phyloP scores from a whole-genome alignment of 2,113 vertebrate genomes.

The Otocyon megalotis region DNA sequence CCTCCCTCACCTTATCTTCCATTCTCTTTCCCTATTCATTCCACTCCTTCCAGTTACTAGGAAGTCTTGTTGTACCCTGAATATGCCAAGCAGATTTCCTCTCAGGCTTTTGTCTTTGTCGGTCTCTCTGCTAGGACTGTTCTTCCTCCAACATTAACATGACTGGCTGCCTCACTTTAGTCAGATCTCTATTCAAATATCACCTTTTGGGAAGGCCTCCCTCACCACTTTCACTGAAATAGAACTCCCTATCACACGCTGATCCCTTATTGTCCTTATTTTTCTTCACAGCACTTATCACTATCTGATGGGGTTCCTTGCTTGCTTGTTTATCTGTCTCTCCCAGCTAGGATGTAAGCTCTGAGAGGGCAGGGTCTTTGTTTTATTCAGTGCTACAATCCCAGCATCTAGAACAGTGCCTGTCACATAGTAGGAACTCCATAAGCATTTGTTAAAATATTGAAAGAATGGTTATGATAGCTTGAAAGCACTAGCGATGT shows the following conservation, averaged over 20 bases:
- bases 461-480: background rate
- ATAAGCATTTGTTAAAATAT: constrained; percentile 21
- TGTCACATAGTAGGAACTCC: background rate
- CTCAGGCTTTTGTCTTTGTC: background rate
- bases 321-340: background rate
- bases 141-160: background rate
- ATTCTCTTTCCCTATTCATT: background rate
- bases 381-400: constrained; percentile 44
- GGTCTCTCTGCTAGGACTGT: background rate
- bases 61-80: constrained; percentile 24
- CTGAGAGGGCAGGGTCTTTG: background rate
- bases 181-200: constrained; percentile 33
- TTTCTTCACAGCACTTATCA: constrained; percentile 38
- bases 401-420: background rate
- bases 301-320: background rate
- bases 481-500: background rate
- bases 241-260: background rate
- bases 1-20: background rate
- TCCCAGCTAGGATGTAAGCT: background rate
- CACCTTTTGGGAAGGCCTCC: background rate
- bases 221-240: background rate
- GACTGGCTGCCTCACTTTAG: background rate
- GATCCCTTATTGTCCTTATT: background rate
- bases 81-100: background rate
- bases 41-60: background rate